Percentiles rank a stretch among this genome's conserved stretches.
Evolutionary conservation across 2,797 vertebrate species (phyloP).

Genomic region (Intellagama lesueurii): DNA sequence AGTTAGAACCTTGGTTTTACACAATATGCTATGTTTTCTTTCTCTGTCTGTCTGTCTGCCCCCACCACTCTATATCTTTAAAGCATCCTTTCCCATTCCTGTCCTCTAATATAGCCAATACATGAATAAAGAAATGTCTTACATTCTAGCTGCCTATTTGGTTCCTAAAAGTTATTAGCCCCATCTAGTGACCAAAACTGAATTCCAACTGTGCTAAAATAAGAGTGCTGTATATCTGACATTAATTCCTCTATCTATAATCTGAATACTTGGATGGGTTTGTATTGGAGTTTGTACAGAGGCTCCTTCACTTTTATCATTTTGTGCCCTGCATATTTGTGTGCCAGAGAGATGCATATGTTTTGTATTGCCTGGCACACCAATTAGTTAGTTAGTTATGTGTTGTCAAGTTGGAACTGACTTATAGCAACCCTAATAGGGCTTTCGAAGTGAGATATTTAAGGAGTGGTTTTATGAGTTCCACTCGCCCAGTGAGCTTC

Average conservation of each 20-base stretch:
- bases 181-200: slow-evolving; percentile 35
- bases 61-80: too few relatives aligned
- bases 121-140: background rate
- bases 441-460: too few relatives aligned
- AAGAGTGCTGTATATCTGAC: background rate
- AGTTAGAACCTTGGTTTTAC: background rate
- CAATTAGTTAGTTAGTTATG: too few relatives aligned
- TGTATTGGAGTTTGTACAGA: background rate
- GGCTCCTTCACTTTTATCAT: background rate
- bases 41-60: background rate
- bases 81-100: background rate
- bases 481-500: too few relatives aligned
- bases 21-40: background rate
- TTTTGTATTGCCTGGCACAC: background rate
- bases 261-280: background rate
- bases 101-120: background rate
- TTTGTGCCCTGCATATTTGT: too few relatives aligned
- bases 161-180: slow-evolving; percentile 27
- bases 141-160: too few relatives aligned
- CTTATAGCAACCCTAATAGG: too few relatives aligned
- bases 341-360: too few relatives aligned
- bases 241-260: background rate
- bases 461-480: too few relatives aligned
- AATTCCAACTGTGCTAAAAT: background rate
- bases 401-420: too few relatives aligned